Conservation (phyloP, 30 jellyfish, hydroid and myxozoan species). For the Nemopilema nomurai region DNA sequence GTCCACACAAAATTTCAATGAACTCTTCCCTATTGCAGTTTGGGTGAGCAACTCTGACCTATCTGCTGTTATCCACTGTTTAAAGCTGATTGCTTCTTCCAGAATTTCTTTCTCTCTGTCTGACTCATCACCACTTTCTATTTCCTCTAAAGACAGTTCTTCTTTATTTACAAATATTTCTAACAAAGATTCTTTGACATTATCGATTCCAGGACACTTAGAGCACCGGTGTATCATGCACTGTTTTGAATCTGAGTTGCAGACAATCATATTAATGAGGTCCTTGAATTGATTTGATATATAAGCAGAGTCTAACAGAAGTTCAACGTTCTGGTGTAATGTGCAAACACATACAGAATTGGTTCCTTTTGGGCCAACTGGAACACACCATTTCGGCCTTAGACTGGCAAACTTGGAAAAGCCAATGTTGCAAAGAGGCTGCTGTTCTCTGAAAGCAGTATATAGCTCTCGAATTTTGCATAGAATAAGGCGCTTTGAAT, state of each 20-base stretch:
- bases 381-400: conserved; percentile 77
- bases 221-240: conserved; percentile 78
- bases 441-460: conserved; percentile 41
- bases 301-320: conserved; percentile 39
- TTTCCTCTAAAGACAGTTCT: not conserved
- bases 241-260: not conserved
- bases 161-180: not conserved
- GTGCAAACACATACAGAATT: conserved; percentile 83
- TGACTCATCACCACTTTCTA: not conserved
- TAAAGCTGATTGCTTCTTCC: conserved; percentile 32
- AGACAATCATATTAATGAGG: not conserved
- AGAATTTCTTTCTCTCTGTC: not conserved
- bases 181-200: not conserved
- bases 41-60: conserved; percentile 31
- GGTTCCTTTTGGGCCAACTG: conserved; percentile 79
- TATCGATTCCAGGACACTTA: conserved; percentile 46
- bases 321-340: conserved; percentile 67
- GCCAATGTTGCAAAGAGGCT: conserved; percentile 55
- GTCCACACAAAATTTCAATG: conserved; percentile 27
- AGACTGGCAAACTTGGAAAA: conserved; percentile 68
- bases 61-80: conserved; percentile 56
- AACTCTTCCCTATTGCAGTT: conserved; percentile 10
- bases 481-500: conserved; percentile 22
- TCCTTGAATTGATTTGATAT: not conserved
- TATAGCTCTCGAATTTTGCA: conserved; percentile 63